A percentile compares a stretch with the other conserved stretches of the same genome.
phyloP scores from a whole-genome alignment of 2,888 invertebrate species.

The Ashinkailepas kermadecensis region DNA sequence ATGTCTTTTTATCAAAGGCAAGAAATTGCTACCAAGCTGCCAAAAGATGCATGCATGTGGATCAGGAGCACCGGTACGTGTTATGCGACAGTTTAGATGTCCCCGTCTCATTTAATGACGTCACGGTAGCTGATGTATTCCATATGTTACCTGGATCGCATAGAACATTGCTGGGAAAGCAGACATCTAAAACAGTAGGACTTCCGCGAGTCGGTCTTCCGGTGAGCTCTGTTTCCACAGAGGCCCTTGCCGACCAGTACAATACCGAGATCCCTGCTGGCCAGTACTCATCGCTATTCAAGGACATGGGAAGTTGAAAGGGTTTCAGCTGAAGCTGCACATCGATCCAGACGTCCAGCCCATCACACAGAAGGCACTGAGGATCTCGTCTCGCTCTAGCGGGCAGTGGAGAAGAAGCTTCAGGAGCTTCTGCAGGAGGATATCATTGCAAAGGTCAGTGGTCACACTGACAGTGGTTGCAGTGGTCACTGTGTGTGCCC shows the following conservation, averaged over 20 bases:
- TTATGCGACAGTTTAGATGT: background rate
- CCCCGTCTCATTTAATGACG: background rate
- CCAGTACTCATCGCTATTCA: background rate
- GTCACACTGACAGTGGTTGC: conserved; percentile 35
- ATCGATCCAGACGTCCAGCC: conserved; percentile 1
- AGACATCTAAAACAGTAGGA: background rate
- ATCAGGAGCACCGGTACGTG: background rate
- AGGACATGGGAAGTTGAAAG: background rate
- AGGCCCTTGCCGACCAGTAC: no score
- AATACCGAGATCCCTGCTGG: background rate
- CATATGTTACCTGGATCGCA: background rate
- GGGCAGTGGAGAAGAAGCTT: background rate
- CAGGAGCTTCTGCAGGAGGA: background rate
- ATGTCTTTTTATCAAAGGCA: background rate
- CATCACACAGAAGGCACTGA: background rate
- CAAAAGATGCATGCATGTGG: background rate
- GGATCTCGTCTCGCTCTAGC: background rate
- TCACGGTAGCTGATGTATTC: background rate
- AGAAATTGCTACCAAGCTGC: background rate
- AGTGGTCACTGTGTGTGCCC: conserved; percentile 35
- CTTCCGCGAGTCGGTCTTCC: background rate
- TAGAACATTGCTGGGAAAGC: background rate
- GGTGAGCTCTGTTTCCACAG: background rate
- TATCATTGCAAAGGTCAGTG: conserved; percentile 31
- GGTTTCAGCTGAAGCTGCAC: background rate